These are phyloP conservation scores for Acanthis flammea DNA, from an alignment of 2,797 vertebrate species.

Conservation along the genomic window DNA sequence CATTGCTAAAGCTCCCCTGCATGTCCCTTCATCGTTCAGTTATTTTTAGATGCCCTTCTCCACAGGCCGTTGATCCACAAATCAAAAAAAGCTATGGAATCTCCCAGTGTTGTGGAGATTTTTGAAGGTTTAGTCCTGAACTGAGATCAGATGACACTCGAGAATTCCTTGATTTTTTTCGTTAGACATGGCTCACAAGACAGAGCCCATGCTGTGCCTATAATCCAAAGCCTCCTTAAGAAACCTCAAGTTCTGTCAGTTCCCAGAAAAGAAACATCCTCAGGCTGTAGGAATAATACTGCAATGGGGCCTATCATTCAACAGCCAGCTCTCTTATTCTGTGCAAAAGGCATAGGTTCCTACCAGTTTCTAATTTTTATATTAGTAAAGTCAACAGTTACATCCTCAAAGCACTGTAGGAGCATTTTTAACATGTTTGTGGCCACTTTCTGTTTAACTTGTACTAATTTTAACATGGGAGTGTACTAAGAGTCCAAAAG, in stretches of 20 bases:
- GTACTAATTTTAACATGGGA: not conserved
- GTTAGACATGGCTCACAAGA: constrained; percentile 11
- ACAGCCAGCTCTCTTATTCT: not conserved
- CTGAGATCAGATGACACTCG: not conserved
- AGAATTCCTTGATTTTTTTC: constrained; percentile 46
- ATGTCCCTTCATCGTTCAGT: not conserved
- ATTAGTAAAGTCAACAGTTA: not conserved
- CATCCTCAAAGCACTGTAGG: not conserved
- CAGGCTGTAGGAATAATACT: not conserved
- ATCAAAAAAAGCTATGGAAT: constrained; percentile 29
- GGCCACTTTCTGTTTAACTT: not conserved
- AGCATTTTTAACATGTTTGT: not conserved
- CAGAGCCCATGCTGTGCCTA: constrained; percentile 17
- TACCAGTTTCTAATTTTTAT: not conserved
- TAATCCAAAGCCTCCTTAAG: constrained; percentile 41
- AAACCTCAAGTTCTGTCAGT: not conserved
- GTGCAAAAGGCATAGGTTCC: not conserved
- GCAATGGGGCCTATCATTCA: not conserved
- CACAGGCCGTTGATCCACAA: constrained; percentile 59
- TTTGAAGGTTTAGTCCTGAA: constrained; percentile 18
- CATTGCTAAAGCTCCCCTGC: not conserved
- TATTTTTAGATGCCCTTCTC: constrained; percentile 56
- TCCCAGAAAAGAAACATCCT: constrained; percentile 1
- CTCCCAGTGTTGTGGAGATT: constrained; percentile 10
- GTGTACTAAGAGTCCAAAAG: not conserved